A percentile compares a stretch with the other conserved stretches of the same genome.
Evolutionary conservation across 1,140 invertebrate species (phyloP).

Genomic region (Hirudo medicinalis): DNA sequence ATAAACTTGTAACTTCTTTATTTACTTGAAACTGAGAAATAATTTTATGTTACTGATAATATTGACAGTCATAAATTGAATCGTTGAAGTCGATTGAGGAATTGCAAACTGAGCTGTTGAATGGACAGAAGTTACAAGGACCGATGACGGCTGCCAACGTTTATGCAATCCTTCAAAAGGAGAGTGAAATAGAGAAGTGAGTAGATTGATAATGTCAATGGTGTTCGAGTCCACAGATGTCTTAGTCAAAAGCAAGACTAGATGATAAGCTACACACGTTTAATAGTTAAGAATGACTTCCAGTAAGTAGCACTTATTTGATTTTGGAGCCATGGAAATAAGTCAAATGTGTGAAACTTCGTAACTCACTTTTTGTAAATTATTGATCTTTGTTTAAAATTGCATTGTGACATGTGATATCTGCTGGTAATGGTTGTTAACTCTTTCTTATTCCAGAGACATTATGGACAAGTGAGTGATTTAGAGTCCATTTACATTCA

Average conservation of each 20-base stretch:
- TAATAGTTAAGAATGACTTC: too few relatives aligned
- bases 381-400: background rate
- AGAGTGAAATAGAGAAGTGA: constrained; percentile 71
- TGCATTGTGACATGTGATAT: background rate
- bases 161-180: constrained; percentile 50
- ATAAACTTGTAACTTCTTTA: too few relatives aligned
- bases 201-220: constrained; percentile 26
- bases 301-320: background rate
- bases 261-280: too few relatives aligned
- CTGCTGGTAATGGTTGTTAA: too few relatives aligned
- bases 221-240: too few relatives aligned
- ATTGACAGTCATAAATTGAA: background rate
- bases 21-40: too few relatives aligned
- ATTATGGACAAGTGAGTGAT: constrained; percentile 1
- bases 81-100: constrained; percentile 59
- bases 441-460: background rate
- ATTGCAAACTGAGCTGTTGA: constrained; percentile 85
- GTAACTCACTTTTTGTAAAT: background rate
- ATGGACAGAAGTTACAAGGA: constrained; percentile 95
- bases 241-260: too few relatives aligned
- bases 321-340: background rate
- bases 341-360: background rate
- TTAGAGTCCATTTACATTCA: background rate
- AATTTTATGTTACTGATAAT: too few relatives aligned
- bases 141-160: constrained; percentile 93